Conservation (phyloP, 2,888 invertebrate species). For the Drosophila atroscutellata region DNA sequence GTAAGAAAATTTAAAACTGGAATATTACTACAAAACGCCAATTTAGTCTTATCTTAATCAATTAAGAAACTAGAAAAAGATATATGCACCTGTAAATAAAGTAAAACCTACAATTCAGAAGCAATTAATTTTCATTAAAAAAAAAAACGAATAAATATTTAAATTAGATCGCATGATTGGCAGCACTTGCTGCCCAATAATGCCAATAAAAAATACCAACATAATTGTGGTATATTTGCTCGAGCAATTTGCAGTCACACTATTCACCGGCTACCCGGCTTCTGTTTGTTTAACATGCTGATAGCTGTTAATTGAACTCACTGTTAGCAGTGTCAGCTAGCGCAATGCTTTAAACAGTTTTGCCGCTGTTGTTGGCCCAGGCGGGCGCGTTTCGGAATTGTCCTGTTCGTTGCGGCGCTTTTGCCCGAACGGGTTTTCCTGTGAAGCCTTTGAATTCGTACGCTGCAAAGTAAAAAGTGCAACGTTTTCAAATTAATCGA, state of each 20-base stretch:
- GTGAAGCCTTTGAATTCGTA: constrained; percentile 42
- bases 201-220: not conserved
- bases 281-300: constrained; percentile 28
- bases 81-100: too few relatives aligned
- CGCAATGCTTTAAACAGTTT: constrained; percentile 37
- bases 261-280: constrained; percentile 44
- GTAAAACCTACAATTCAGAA: not conserved
- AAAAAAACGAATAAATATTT: not conserved
- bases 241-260: constrained; percentile 27
- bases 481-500: constrained; percentile 63
- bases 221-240: constrained; percentile 4
- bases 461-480: constrained; percentile 42
- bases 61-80: constrained; percentile 8
- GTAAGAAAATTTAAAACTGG: not conserved
- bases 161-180: constrained; percentile 5
- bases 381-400: constrained; percentile 37
- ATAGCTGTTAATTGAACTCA: constrained; percentile 2
- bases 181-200: constrained; percentile 20
- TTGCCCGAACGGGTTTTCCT: constrained; percentile 55
- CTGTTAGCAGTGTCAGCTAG: constrained; percentile 9
- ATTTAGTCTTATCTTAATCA: constrained; percentile 8
- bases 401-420: constrained; percentile 35
- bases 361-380: constrained; percentile 47
- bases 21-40: constrained; percentile 18
- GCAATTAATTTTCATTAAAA: not conserved